Percentiles rank a stretch among this genome's conserved stretches.
Conservation (phyloP, 1,140 invertebrate species). For the Drosophila funebris region DNA sequence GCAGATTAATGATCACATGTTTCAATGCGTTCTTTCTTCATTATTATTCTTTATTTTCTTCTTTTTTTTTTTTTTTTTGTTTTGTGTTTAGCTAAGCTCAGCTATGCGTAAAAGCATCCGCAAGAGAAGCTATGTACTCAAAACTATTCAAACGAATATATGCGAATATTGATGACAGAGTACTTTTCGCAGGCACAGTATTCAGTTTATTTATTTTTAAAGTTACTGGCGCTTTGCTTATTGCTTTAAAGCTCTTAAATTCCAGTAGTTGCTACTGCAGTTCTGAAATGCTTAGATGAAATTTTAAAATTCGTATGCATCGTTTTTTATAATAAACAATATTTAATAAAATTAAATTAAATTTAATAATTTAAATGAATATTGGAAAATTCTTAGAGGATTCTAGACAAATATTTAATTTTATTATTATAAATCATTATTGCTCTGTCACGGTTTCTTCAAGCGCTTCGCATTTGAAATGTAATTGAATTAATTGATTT, state of each 20-base stretch:
- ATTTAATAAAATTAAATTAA: no score
- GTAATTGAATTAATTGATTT: constrained; percentile 35
- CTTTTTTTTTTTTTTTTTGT: constrained; percentile 5
- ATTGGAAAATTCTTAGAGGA: no score
- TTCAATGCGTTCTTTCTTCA: constrained; percentile 53
- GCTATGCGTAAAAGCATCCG: constrained; percentile 54
- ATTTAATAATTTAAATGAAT: no score
- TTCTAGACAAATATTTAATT: neutral
- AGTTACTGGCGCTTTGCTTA: neutral
- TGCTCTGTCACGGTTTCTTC: neutral
- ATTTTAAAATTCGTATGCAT: no score
- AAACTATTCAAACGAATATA: constrained; percentile 6
- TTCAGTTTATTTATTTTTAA: neutral
- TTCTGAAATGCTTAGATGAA: no score
- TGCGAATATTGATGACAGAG: neutral
- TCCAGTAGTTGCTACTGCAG: neutral
- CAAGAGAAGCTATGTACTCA: constrained; percentile 27
- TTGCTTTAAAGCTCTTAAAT: neutral
- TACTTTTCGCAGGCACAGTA: neutral
- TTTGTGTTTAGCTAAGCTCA: constrained; percentile 49
- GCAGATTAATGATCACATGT: constrained; percentile 63
- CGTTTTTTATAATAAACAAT: no score
- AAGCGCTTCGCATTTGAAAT: neutral
- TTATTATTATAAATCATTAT: neutral
- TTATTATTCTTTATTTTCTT: neutral